Evolutionary conservation across 2,888 invertebrate species (phyloP), one percentile per base, ranked within the genome.

Genomic region (Cryptophagus acutangulus): DNA sequence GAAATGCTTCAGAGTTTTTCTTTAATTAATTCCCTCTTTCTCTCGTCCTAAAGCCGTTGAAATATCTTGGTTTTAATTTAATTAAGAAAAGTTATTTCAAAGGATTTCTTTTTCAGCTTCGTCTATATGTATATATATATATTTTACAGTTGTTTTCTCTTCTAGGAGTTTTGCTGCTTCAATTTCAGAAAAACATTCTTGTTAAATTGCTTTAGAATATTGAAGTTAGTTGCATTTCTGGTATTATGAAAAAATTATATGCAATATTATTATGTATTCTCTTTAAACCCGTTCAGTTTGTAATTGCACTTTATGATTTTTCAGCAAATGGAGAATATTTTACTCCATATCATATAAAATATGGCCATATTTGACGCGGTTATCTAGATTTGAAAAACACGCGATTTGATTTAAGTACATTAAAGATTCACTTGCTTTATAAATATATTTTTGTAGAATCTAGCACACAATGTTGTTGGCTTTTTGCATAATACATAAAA

Each of bases 51-150:
- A 54, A 54, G 49, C 41, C 51, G 49, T 47, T 52, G 49, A 52
- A 59, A 57, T 61, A 58, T 60, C 57, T 59, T 49, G 55, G 54
- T 57, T 63, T 65, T 65, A 63, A 65, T 65, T 64, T 63, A 65
- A 64, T 65, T 65, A 65, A 64, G 61, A 59, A 61, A 57, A 54
- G 55, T 57, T 57, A 57, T 55, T 52, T 52, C 41, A 39, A 43
- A 38, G 38, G 42, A 45, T 51, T 55, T 54, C 54, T 52, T 45
- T 33, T 20, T 45, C n/a, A n/a, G n/a, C n/a, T n/a, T n/a, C n/a
- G n/a, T n/a, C 41, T 41, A 46, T n/a, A n/a, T n/a, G n/a, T n/a
- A n/a, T n/a, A n/a, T n/a, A n/a, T 20, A 42, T 31, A 34, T 25
- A 36, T 38, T 39, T 43, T 41, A 36, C 44, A 47, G 42, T 47